Conservation (phyloP, 2,888 invertebrate species). For the Dicyrtomina minuta region DNA sequence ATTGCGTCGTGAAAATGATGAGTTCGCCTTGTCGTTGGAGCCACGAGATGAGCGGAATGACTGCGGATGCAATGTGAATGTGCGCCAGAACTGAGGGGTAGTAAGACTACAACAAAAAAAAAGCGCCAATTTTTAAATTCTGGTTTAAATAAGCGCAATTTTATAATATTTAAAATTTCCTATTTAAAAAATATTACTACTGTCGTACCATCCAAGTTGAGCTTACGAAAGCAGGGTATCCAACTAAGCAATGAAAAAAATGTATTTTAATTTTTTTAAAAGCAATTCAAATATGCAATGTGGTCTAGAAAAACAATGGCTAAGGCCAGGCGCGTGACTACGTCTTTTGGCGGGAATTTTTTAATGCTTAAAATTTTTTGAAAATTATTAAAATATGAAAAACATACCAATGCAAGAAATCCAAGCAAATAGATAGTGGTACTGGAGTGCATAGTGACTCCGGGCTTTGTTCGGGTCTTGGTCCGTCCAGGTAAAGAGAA, state of each 20-base stretch:
- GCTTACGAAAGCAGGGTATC: not conserved
- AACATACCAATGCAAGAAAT: not conserved
- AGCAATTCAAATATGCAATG: too few relatives aligned
- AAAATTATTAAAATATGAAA: too few relatives aligned
- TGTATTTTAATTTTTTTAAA: too few relatives aligned
- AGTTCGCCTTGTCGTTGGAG: not conserved
- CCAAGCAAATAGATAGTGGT: conserved; percentile 8
- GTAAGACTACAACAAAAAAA: too few relatives aligned
- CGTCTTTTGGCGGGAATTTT: too few relatives aligned
- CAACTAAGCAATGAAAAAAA: too few relatives aligned
- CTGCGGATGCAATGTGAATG: not conserved
- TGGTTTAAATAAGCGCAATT: too few relatives aligned
- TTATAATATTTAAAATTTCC: not conserved
- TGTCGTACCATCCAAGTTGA: not conserved
- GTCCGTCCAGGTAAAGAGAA: not conserved
- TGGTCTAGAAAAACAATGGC: too few relatives aligned
- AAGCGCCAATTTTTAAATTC: too few relatives aligned
- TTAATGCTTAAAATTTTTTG: too few relatives aligned
- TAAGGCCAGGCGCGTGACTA: too few relatives aligned
- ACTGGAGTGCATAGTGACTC: not conserved
- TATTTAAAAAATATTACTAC: not conserved
- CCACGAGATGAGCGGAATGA: conserved; percentile 7
- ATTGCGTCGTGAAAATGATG: conserved; percentile 1
- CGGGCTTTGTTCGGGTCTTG: not conserved
- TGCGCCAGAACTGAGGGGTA: not conserved